Conservation (phyloP, 2,113 vertebrate genomes). For the Tinamus guttatus region DNA sequence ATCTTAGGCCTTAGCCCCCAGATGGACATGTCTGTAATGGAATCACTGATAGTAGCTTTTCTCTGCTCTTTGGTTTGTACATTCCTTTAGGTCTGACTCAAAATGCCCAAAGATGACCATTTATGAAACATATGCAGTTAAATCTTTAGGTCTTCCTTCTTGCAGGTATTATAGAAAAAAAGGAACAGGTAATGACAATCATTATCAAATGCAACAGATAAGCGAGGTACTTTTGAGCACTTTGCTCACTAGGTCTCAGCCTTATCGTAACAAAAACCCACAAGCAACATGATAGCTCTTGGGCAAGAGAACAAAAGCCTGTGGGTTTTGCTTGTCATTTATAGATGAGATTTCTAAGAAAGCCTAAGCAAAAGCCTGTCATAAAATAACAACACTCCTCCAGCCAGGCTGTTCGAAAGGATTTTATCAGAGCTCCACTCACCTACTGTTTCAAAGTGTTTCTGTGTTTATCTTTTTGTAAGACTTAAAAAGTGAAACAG, state of each 20-base stretch:
- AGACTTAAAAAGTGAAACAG: not conserved
- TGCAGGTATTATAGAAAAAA: not conserved
- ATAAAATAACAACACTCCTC: not conserved
- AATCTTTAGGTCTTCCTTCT: not conserved
- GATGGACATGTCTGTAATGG: not conserved
- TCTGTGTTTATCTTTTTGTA: not conserved
- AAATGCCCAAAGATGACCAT: not conserved
- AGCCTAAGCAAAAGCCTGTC: not conserved
- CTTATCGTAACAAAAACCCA: not conserved
- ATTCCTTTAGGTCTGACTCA: not conserved
- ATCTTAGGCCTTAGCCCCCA: not conserved
- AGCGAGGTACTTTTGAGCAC: not conserved
- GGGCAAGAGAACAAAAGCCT: not conserved
- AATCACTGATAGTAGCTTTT: not conserved
- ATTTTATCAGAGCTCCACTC: conserved; percentile 17
- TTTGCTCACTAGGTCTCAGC: not conserved
- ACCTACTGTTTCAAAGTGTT: not conserved
- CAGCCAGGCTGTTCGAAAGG: not conserved
- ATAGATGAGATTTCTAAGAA: not conserved
- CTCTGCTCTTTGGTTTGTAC: not conserved
- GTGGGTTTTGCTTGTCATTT: not conserved
- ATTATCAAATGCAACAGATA: not conserved
- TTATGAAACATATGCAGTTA: not conserved
- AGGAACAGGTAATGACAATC: not conserved
- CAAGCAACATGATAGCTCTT: not conserved